A percentile compares a stretch with the other conserved stretches of the same genome.
Conservation (phyloP, 2,113 vertebrate genomes). For the Amblyornis subalaris region DNA sequence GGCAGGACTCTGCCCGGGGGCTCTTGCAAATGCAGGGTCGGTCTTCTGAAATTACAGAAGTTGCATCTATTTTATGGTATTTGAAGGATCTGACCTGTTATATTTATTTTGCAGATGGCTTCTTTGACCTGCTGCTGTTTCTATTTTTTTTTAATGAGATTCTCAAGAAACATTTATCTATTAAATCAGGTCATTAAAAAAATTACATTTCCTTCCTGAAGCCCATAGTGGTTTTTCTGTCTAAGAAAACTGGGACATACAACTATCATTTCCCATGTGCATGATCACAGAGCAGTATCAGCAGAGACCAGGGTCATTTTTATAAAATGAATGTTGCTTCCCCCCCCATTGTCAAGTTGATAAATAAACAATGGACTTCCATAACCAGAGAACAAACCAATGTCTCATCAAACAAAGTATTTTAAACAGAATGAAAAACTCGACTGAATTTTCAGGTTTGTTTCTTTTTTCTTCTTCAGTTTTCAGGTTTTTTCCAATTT, state of each 20-base stretch:
- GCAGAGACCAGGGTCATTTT: background rate
- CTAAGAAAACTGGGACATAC: conserved; percentile 12
- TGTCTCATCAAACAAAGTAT: background rate
- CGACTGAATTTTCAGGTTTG: background rate
- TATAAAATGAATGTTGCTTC: background rate
- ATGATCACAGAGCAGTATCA: background rate
- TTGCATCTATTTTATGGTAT: background rate
- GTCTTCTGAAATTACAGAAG: background rate
- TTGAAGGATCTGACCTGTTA: conserved; percentile 15
- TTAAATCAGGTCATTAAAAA: conserved; percentile 47
- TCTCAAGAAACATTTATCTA: conserved; percentile 34
- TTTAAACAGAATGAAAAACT: background rate
- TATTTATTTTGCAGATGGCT: conserved; percentile 38
- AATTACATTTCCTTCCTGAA: conserved; percentile 22
- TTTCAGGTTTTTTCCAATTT: background rate
- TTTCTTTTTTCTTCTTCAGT: background rate
- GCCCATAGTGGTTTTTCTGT: background rate
- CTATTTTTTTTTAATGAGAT: background rate
- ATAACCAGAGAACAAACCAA: background rate
- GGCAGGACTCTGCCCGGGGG: background rate
- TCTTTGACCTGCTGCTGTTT: conserved; percentile 16
- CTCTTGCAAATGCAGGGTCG: background rate
- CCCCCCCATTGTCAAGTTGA: background rate
- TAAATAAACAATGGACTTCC: background rate
- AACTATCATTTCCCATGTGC: background rate